phyloP scores from a whole-genome alignment of 2,888 invertebrate genomes.

The Sesia apiformis region DNA sequence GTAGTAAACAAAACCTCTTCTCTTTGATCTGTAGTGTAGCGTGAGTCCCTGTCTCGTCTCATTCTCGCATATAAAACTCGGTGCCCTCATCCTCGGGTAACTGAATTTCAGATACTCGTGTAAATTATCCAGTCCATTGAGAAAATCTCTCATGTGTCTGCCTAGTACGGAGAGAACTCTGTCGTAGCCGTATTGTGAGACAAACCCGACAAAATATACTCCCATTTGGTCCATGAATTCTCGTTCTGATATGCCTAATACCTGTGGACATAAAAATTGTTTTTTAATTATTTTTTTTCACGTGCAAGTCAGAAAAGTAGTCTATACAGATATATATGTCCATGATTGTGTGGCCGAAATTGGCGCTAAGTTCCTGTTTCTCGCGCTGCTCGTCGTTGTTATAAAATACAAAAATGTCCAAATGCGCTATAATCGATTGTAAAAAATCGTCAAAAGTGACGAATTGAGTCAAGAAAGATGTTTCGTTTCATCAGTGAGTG shows the following conservation, averaged over 20 bases:
- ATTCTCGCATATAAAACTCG: slow-evolving; percentile 97
- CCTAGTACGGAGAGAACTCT: slow-evolving; percentile 91
- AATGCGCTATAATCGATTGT: too few species aligned
- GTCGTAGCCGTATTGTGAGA: slow-evolving; percentile 96
- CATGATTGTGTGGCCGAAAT: too few species aligned
- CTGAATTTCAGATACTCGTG: slow-evolving; percentile 98
- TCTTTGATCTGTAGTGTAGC: slow-evolving; percentile 93
- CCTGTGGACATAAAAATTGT: slow-evolving; percentile 65
- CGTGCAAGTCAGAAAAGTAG: too few species aligned
- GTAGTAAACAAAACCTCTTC: slow-evolving; percentile 95
- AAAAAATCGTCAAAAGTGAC: too few species aligned
- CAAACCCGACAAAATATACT: slow-evolving; percentile 93
- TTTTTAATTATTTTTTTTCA: background rate
- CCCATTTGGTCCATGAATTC: slow-evolving; percentile 97
- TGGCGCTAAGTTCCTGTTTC: too few species aligned
- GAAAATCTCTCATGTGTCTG: slow-evolving; percentile 94
- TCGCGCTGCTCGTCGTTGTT: too few species aligned
- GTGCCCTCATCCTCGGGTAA: slow-evolving; percentile 91
- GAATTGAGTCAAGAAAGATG: too few species aligned
- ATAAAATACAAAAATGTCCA: too few species aligned
- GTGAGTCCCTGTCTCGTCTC: slow-evolving; percentile 94
- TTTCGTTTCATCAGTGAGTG: too few species aligned
- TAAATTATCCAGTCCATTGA: slow-evolving; percentile 96
- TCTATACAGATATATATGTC: too few species aligned
- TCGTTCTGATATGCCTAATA: slow-evolving; percentile 88